phyloP scores from a whole-genome alignment of 2,797 vertebrate species.

The Diglossa cyanea region DNA sequence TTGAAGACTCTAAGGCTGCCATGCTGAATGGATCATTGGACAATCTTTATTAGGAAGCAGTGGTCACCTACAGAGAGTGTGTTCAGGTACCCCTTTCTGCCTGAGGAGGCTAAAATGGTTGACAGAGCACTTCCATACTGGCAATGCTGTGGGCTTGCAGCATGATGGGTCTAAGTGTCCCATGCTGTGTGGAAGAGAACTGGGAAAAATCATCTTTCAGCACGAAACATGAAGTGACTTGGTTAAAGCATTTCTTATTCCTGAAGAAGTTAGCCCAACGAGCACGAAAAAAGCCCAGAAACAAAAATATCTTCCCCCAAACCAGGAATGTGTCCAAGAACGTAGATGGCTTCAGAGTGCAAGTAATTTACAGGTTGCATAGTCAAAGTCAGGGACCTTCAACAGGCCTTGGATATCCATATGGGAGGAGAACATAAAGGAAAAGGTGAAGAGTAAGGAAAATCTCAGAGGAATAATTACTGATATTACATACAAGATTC shows the following conservation, averaged over 20 bases:
- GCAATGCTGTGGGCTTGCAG: neutral
- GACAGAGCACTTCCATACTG: neutral
- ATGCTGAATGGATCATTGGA: neutral
- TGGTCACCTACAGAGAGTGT: fast-evolving
- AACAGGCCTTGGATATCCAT: neutral
- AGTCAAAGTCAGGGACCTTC: neutral
- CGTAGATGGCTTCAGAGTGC: neutral
- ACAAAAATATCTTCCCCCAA: neutral
- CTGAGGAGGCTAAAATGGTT: neutral
- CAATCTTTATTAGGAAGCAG: neutral
- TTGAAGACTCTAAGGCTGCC: neutral
- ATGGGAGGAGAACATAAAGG: neutral
- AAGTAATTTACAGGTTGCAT: neutral
- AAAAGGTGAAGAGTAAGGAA: neutral
- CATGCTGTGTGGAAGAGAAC: neutral
- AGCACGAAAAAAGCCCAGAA: fast-evolving
- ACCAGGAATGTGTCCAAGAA: neutral
- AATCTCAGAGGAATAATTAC: neutral
- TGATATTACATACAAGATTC: neutral
- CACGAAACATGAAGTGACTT: neutral
- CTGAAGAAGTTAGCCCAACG: neutral
- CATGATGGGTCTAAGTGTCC: neutral
- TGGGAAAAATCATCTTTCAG: neutral
- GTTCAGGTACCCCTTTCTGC: neutral
- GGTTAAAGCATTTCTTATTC: neutral